Percentiles rank a stretch among this genome's conserved stretches.
phyloP scores from a whole-genome alignment of 1,140 invertebrate genomes.

The Phocides pigmalion region DNA sequence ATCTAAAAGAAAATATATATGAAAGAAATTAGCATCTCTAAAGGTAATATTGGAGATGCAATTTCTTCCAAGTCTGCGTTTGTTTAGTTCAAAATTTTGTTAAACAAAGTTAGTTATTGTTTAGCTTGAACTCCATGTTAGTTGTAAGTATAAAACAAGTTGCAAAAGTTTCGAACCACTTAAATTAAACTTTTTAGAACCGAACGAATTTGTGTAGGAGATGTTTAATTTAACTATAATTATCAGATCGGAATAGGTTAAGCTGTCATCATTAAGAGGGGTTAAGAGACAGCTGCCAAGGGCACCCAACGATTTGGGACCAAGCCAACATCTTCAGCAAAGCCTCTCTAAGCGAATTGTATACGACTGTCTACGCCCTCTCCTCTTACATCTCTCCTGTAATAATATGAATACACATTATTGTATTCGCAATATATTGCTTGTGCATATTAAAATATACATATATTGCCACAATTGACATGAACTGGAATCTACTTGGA shows the following conservation, averaged over 20 bases:
- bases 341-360: constrained; percentile 28
- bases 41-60: too few species aligned
- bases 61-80: too few species aligned
- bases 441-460: too few species aligned
- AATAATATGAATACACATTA: background rate
- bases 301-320: constrained; percentile 49
- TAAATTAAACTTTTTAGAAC: constrained; percentile 4
- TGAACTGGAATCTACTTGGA: too few species aligned
- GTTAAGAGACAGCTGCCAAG: constrained; percentile 47
- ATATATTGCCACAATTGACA: too few species aligned
- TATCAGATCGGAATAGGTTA: constrained; percentile 37
- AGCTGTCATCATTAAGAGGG: constrained; percentile 47
- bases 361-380: constrained; percentile 18
- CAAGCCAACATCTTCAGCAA: constrained; percentile 41
- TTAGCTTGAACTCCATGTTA: background rate
- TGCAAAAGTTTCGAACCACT: background rate
- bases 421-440: too few species aligned
- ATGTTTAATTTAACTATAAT: constrained; percentile 40
- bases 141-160: background rate
- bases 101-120: too few species aligned
- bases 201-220: constrained; percentile 18
- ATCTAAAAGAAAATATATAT: too few species aligned
- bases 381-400: background rate
- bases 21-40: too few species aligned
- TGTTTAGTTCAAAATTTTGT: too few species aligned